Evolutionary conservation across 2,113 vertebrate species (phyloP).

Genomic region (Pyrgilauda ruficollis): DNA sequence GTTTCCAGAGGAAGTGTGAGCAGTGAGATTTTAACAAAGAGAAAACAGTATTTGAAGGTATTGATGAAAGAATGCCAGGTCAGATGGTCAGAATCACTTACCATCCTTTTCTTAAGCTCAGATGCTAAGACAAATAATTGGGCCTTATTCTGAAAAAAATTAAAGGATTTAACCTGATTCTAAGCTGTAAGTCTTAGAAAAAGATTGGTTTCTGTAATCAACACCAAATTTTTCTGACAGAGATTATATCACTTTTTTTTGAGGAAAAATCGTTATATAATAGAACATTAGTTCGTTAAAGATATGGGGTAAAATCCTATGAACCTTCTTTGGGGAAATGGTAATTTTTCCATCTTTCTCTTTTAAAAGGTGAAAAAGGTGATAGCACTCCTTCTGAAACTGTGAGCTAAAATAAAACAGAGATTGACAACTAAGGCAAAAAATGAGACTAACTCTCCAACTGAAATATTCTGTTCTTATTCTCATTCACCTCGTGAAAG

Average conservation of each 20-base stretch:
- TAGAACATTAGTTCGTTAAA: neutral
- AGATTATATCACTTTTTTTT: neutral
- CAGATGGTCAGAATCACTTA: neutral
- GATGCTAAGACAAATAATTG: neutral
- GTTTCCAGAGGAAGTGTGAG: neutral
- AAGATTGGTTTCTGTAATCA: neutral
- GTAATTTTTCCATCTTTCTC: neutral
- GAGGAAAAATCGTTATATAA: neutral
- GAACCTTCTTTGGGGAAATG: neutral
- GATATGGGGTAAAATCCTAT: neutral
- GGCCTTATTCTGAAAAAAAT: neutral
- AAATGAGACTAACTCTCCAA: neutral
- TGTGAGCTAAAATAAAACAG: neutral
- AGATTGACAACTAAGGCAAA: neutral
- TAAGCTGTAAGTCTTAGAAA: neutral
- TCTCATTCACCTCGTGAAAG: neutral
- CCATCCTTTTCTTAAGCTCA: neutral
- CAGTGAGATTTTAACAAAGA: neutral
- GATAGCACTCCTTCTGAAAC: neutral
- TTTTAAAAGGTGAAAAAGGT: neutral
- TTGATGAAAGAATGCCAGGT: neutral
- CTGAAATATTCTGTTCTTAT: neutral
- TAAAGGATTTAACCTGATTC: neutral
- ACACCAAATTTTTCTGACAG: neutral
- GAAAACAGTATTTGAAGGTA: neutral